Conservation (phyloP, 2,888 invertebrate genomes). For the Latrodectus hesperus region DNA sequence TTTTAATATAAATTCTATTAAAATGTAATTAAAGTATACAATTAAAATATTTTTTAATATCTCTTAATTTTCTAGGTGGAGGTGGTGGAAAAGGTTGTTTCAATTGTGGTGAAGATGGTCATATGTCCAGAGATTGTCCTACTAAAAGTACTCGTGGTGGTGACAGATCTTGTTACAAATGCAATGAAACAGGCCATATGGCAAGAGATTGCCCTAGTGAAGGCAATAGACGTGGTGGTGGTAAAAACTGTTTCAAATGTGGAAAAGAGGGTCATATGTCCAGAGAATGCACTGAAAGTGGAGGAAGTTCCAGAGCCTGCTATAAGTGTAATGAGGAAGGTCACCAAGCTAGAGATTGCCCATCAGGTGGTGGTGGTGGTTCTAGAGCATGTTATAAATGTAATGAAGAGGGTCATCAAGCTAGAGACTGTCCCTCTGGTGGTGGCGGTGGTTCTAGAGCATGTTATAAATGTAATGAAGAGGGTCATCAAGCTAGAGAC, state of each 20-base stretch:
- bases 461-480: slow-evolving; percentile 69
- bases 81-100: slow-evolving; percentile 37
- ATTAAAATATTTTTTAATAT: too few relatives aligned
- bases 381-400: slow-evolving; percentile 70
- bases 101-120: slow-evolving; percentile 70
- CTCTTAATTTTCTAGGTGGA: not conserved
- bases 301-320: slow-evolving; percentile 52
- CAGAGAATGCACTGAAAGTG: slow-evolving; percentile 67
- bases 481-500: slow-evolving; percentile 67
- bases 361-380: slow-evolving; percentile 53
- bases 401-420: slow-evolving; percentile 67
- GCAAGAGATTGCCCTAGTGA: slow-evolving; percentile 61
- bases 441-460: slow-evolving; percentile 70
- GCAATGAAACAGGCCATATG: slow-evolving; percentile 71
- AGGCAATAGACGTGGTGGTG: slow-evolving; percentile 12
- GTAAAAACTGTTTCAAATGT: slow-evolving; percentile 70
- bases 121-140: slow-evolving; percentile 63
- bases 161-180: slow-evolving; percentile 67
- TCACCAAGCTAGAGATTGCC: slow-evolving; percentile 68
- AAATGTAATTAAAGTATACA: too few relatives aligned
- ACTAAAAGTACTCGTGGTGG: slow-evolving; percentile 20
- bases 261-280: slow-evolving; percentile 71
- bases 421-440: slow-evolving; percentile 62
- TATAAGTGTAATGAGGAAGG: slow-evolving; percentile 70
- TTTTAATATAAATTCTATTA: too few relatives aligned